Evolutionary conservation across 2,888 invertebrate species (phyloP).

Genomic region (Andrena minutula): DNA sequence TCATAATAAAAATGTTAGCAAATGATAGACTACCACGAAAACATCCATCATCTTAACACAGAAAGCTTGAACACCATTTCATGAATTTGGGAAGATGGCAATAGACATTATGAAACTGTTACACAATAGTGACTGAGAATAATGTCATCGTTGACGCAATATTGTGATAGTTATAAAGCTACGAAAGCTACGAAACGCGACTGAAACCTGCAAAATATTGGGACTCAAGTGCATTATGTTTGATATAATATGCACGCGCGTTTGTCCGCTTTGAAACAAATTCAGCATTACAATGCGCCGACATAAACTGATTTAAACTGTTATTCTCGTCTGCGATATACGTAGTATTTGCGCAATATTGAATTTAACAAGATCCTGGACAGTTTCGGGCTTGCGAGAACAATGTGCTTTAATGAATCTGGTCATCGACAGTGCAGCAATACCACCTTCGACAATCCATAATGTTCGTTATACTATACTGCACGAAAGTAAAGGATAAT

Average conservation of each 20-base stretch:
- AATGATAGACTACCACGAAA: neutral
- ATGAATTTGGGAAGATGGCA: neutral
- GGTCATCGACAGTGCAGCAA: neutral
- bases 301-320: neutral
- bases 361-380: constrained; percentile 4
- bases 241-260: neutral
- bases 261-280: neutral
- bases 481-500: neutral
- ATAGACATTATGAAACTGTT: too few species aligned
- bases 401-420: constrained; percentile 11
- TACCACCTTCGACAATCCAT: neutral
- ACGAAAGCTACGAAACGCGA: neutral
- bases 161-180: neutral
- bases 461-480: neutral
- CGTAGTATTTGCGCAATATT: neutral
- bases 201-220: neutral
- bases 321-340: neutral
- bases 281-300: neutral
- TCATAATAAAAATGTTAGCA: neutral
- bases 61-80: neutral
- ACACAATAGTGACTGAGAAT: too few species aligned
- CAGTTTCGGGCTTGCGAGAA: neutral
- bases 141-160: too few species aligned
- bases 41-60: neutral
- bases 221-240: neutral